Evolutionary conservation across 2,113 vertebrate genomes (phyloP), one percentile per base, ranked within the genome.

Genomic region (Pelodiscus sinensis): DNA sequence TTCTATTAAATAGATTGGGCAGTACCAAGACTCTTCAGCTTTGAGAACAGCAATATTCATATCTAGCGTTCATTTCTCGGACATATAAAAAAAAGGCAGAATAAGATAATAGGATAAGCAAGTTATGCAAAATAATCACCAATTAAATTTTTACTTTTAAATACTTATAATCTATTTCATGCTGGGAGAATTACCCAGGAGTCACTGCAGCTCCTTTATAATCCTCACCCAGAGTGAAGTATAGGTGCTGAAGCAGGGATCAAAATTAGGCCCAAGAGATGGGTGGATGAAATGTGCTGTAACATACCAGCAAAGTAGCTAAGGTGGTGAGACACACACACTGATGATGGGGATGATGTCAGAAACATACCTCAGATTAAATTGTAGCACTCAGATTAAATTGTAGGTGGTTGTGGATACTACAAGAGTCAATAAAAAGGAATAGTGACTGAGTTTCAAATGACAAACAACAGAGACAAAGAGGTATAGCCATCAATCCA

Each of bases 141-240:
- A 35, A 71, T 71, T 35, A 73, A 89, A 24, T 77, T 82, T 71
- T 15, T 84, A 77, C 77, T 86, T 92, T 92, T 84, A 92, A 35
- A 88, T 84, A 81, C 29, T 58, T 88, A 84, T 31, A 91, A 55
- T 25, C n/a, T 89, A 27, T 89, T 60, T 90, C 84, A 5, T 75
- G 81, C 25, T 25, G 24, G 84, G 29, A 56, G 89, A 93, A 90
- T 78, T 94, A 94, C 58, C 31, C 1, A 9, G 78, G 68, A 22
- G 38, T 94, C 92, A n/a, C 29, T 73, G 13, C 35, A 90, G 65
- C 55, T 35, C 14, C 85, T 87, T 87, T 93, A 92, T 91, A 94
- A 93, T 80, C 24, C 24, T 87, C 82, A 38, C 87, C 55, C 56
- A 90, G 24, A 86, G 50, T 51, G 90, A 44, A 78, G 52, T 82